phyloP scores from a whole-genome alignment of 1,140 invertebrate species.

The Dreissena rostriformis region DNA sequence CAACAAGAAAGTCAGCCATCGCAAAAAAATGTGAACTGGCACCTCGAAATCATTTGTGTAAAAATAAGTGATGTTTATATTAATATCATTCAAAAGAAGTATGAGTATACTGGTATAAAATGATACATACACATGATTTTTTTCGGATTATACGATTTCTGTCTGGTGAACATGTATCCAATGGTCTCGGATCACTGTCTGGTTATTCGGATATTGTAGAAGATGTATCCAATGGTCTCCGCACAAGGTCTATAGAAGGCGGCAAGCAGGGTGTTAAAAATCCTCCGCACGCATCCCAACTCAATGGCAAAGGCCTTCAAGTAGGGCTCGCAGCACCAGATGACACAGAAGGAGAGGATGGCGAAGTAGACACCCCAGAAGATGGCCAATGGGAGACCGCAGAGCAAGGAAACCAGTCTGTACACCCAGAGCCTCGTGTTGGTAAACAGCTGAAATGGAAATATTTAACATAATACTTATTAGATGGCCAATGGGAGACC shows the following conservation, averaged over 20 bases:
- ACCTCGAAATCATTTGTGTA: no score
- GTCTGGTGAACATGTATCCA: no score
- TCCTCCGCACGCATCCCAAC: constrained; percentile 48
- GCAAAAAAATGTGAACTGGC: no score
- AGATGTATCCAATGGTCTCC: constrained; percentile 58
- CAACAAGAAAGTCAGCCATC: no score
- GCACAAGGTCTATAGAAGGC: constrained; percentile 59
- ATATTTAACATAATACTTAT: constrained; percentile 54
- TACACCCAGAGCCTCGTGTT: constrained; percentile 67
- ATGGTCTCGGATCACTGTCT: no score
- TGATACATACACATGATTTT: no score
- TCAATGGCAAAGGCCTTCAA: constrained; percentile 63
- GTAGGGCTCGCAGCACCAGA: constrained; percentile 70
- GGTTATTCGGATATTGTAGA: constrained; percentile 49
- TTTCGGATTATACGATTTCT: no score
- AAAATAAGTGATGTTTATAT: no score
- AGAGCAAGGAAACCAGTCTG: constrained; percentile 63
- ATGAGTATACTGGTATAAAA: no score
- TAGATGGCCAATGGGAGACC: constrained; percentile 60
- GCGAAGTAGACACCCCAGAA: constrained; percentile 70
- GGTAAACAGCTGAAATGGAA: constrained; percentile 64
- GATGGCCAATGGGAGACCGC: constrained; percentile 60
- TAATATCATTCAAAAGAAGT: no score
- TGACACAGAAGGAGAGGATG: constrained; percentile 66
- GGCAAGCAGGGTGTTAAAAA: constrained; percentile 53